Base-by-base conservation (phyloP, 2,888 invertebrate species). In the Liodrosophila aerea region DNA sequence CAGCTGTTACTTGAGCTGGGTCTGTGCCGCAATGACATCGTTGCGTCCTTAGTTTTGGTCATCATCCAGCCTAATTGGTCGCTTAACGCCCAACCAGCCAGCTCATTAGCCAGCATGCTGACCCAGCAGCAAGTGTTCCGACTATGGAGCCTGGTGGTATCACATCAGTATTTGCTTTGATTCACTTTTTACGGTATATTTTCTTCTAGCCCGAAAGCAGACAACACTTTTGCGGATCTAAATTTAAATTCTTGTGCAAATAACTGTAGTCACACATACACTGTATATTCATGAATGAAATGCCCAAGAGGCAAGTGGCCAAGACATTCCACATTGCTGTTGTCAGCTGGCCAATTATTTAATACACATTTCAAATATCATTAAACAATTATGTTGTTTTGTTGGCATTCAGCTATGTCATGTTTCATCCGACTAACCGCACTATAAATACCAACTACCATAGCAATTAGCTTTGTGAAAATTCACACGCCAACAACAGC, bases 31-130 rank as follows among this genome's bases (percentile, higher is more conserved):
- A 11, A 9, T 4, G 33, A 33, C 11, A 7, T 33, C 29, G 8
- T 9, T 29, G 1, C 29, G 29, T 7, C 7, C 29, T 29, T 29
- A 29, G 29, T 29, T 29, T 29, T 64, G 52, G 60, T 30, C 66
- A 64, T 69, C 63, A 72, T 65, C 59, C 59, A 45, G 58, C 66
- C 75, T 75, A 77, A 77, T 77, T 77, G 82, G 56, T 56, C 77
- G 72, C 65, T 77, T 76, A 72, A 69, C 60, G 61, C 74, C 64
- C n/a, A n/a, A n/a, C 54, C 59, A 53, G 34, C 29, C 18, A 34
- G 40, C 66, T 66, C 54, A 65, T 64, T 64, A 65, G 54, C 13
- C 30, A 18, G 9, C 13, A 7, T 13, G 57, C 60, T 51, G 45
- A 43, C 45, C 43, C 4, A 12, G 36, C 33, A 30, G 13, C 34